phyloP scores from a whole-genome alignment of 2,888 invertebrate genomes.

The Reticulitermes lucifugus region DNA sequence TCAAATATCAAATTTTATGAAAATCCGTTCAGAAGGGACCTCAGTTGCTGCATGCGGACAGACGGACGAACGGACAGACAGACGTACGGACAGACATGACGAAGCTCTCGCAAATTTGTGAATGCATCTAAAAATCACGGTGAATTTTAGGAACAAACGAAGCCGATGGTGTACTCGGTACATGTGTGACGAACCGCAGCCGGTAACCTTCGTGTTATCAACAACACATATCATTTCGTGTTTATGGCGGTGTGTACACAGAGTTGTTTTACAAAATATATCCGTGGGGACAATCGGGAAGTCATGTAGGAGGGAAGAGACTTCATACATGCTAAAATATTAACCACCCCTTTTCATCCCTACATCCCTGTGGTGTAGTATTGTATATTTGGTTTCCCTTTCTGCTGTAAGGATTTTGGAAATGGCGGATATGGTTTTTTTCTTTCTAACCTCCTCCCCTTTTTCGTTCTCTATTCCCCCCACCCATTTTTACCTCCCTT shows the following conservation, averaged over 20 bases:
- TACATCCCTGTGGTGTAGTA: background rate
- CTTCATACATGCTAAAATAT: constrained; percentile 27
- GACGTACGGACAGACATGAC: too few relatives aligned
- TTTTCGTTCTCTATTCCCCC: background rate
- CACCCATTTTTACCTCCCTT: constrained; percentile 39
- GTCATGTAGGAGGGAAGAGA: background rate
- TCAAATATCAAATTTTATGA: too few relatives aligned
- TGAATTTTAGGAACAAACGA: background rate
- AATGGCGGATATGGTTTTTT: constrained; percentile 50
- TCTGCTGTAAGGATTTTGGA: constrained; percentile 26
- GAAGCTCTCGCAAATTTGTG: too few relatives aligned
- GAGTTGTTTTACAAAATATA: background rate
- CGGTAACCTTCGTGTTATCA: background rate
- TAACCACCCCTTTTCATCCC: background rate
- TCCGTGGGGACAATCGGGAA: background rate
- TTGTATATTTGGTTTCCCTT: constrained; percentile 8
- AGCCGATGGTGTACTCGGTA: background rate
- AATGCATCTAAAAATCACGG: background rate
- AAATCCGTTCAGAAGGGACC: too few relatives aligned
- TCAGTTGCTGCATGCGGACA: too few relatives aligned
- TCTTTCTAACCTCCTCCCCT: constrained; percentile 32
- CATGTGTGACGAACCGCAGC: background rate
- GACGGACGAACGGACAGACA: too few relatives aligned
- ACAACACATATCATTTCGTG: background rate
- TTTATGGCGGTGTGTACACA: background rate